Evolutionary conservation across 2,888 invertebrate species (phyloP).

Genomic region (Catonia carolina): DNA sequence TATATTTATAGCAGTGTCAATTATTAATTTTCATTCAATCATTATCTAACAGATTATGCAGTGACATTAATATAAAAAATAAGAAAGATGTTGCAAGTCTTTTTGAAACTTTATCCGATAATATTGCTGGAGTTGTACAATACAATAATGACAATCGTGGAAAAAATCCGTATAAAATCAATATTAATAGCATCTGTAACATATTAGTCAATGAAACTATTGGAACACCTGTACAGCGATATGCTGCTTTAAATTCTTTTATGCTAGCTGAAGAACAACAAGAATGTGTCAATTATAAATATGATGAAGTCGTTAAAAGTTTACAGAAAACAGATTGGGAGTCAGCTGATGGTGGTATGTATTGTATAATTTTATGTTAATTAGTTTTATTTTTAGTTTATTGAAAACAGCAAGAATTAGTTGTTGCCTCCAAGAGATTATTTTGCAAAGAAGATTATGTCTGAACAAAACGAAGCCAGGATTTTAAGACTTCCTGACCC

Average conservation of each 20-base stretch:
- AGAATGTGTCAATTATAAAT: conserved; percentile 77
- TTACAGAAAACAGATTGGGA: conserved; percentile 62
- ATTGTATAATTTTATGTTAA: neutral
- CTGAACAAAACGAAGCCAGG: too few relatives aligned
- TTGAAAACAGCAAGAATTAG: too few relatives aligned
- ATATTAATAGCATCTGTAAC: conserved; percentile 74
- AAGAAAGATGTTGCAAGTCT: conserved; percentile 67
- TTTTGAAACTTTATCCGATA: conserved; percentile 71
- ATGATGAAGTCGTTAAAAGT: conserved; percentile 63
- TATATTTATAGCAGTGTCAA: too few relatives aligned
- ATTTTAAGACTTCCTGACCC: too few relatives aligned
- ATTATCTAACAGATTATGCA: conserved; percentile 64
- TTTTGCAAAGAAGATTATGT: too few relatives aligned
- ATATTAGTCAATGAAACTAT: conserved; percentile 59
- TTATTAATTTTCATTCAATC: too few relatives aligned
- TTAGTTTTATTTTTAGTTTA: neutral
- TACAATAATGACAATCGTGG: conserved; percentile 89
- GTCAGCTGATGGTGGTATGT: conserved; percentile 51
- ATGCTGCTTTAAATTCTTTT: conserved; percentile 66
- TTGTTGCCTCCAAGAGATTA: too few relatives aligned
- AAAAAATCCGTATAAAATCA: conserved; percentile 55
- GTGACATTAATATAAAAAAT: conserved; percentile 57
- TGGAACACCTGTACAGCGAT: conserved; percentile 57
- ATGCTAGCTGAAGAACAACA: conserved; percentile 58
- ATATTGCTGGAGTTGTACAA: conserved; percentile 87